Conservation (phyloP, 2,888 invertebrate species). For the Ommatoiulus sabulosus region DNA sequence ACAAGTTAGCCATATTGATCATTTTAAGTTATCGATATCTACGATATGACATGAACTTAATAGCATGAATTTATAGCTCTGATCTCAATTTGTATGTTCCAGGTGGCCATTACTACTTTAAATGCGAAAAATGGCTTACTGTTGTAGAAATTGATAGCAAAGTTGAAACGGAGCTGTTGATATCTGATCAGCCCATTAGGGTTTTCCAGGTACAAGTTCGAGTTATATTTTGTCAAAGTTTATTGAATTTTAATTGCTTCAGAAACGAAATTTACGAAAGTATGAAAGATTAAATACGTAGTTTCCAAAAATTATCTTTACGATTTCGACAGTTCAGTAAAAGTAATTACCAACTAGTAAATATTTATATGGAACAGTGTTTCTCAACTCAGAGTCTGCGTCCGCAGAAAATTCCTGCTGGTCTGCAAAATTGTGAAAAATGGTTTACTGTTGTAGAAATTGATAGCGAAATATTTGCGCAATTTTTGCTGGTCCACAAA, state of each 20-base stretch:
- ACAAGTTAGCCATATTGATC: constrained; percentile 62
- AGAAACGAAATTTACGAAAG: no score
- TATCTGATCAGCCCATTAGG: constrained; percentile 64
- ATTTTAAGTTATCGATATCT: no score
- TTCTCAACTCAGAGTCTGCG: no score
- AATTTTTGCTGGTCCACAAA: no score
- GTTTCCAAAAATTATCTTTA: no score
- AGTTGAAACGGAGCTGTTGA: constrained; percentile 67
- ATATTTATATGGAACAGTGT: no score
- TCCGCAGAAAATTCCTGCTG: no score
- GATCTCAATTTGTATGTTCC: constrained; percentile 57
- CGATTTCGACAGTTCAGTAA: no score
- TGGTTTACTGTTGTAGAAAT: constrained; percentile 68
- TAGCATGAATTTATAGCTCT: background rate
- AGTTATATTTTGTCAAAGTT: background rate
- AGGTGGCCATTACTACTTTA: constrained; percentile 66
- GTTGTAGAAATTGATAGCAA: constrained; percentile 68
- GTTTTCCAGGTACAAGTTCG: constrained; percentile 64
- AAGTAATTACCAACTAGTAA: no score
- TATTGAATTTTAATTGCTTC: background rate
- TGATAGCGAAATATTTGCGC: constrained; percentile 66
- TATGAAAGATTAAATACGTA: no score
- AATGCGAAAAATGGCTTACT: constrained; percentile 68
- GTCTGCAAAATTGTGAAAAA: constrained; percentile 67
- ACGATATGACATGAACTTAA: no score